These are phyloP conservation scores for Uloborus diversus DNA, from an alignment of 1,140 invertebrate genomes.

Conservation along the genomic window DNA sequence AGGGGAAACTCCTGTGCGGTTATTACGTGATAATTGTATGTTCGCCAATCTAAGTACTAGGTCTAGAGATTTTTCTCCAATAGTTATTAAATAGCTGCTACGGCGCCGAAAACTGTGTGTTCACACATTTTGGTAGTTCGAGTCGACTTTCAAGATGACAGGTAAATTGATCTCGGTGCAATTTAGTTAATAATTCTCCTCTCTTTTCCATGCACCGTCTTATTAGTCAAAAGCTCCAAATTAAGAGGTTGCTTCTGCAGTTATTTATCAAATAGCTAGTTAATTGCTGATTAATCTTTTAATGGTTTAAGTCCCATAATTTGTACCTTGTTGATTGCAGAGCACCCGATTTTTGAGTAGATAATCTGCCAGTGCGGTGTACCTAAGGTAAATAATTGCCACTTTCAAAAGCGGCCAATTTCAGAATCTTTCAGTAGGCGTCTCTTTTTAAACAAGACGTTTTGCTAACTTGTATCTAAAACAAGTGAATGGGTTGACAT, in stretches of 20 bases:
- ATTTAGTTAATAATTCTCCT: slow-evolving; percentile 54
- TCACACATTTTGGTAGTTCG: slow-evolving; percentile 53
- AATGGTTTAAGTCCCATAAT: slow-evolving; percentile 55
- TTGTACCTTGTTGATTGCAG: slow-evolving; percentile 47
- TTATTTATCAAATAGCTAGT: slow-evolving; percentile 55
- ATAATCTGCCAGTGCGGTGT: slow-evolving; percentile 44
- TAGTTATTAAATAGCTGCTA: slow-evolving; percentile 36
- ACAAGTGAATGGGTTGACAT: no score
- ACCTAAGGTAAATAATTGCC: slow-evolving; percentile 54
- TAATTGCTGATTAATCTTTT: slow-evolving; percentile 55
- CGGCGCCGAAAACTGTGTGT: slow-evolving; percentile 54
- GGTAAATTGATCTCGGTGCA: slow-evolving; percentile 45
- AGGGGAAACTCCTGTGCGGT: slow-evolving; percentile 36
- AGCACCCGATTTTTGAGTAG: slow-evolving; percentile 40
- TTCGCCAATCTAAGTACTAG: slow-evolving; percentile 42
- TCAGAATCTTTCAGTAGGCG: slow-evolving; percentile 15
- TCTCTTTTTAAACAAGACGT: no score
- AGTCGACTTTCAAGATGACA: slow-evolving; percentile 45
- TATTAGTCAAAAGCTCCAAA: slow-evolving; percentile 54
- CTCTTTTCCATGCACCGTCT: slow-evolving; percentile 37
- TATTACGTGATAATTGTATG: slow-evolving; percentile 55
- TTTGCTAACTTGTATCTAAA: no score
- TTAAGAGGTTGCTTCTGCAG: slow-evolving; percentile 46
- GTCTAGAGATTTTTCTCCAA: slow-evolving; percentile 3
- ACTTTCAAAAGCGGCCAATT: slow-evolving; percentile 13